Percentiles rank a stretch among this genome's conserved stretches.
Evolutionary conservation across 1,140 invertebrate species (phyloP).

Genomic region (Macrocentrus cingulum): DNA sequence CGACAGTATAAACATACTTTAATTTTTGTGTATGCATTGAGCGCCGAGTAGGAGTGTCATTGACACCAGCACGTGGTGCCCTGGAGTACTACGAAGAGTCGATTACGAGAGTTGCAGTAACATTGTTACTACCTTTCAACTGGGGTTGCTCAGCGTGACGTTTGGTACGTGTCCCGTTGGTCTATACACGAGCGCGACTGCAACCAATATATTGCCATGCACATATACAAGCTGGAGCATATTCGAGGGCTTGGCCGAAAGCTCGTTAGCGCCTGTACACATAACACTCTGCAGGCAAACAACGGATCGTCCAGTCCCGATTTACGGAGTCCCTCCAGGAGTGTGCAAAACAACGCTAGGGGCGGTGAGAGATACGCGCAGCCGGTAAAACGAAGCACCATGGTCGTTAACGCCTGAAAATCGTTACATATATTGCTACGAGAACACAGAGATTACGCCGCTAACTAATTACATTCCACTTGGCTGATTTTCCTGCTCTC

Average conservation of each 20-base stretch:
- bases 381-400: not conserved
- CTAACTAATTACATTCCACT: conserved; percentile 25
- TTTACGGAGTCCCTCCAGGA: conserved; percentile 26
- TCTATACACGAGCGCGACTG: not conserved
- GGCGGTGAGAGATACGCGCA: not conserved
- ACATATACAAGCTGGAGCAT: conserved; percentile 1
- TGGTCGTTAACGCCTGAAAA: conserved; percentile 21
- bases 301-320: conserved; percentile 28
- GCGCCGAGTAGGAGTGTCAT: too few relatives aligned
- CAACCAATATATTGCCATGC: not conserved
- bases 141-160: too few relatives aligned
- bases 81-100: too few relatives aligned
- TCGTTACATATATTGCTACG: conserved; percentile 22
- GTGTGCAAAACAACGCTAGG: conserved; percentile 12
- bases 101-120: too few relatives aligned
- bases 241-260: conserved; percentile 17
- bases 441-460: conserved; percentile 19
- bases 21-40: too few relatives aligned
- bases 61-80: too few relatives aligned
- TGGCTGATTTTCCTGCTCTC: conserved; percentile 1
- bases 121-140: too few relatives aligned
- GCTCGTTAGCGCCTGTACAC: conserved; percentile 28
- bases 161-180: too few relatives aligned
- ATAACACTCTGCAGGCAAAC: conserved; percentile 28
- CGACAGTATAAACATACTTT: too few relatives aligned